These are phyloP conservation scores for Antrozous pallidus DNA, from an alignment of 2,797 vertebrate species.

Conservation along the genomic window DNA sequence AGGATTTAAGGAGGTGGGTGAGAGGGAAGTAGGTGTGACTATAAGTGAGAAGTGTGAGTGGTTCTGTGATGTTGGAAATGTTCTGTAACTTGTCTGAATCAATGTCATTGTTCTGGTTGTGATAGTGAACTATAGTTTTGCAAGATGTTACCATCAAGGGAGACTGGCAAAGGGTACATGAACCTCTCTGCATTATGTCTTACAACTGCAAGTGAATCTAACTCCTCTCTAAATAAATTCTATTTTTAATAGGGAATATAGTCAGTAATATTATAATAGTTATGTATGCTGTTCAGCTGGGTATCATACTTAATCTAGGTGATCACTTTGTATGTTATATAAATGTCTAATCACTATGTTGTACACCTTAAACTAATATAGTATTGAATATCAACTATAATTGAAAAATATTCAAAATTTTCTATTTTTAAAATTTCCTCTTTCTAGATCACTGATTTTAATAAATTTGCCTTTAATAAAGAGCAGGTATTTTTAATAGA, in stretches of 20 bases:
- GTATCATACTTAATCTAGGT: not conserved
- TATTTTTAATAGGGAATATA: not conserved
- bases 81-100: not conserved
- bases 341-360: not conserved
- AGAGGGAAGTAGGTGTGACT: not conserved
- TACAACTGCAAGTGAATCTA: not conserved
- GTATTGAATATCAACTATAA: not conserved
- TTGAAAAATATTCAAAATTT: not conserved
- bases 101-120: not conserved
- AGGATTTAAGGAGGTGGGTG: not conserved
- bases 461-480: not conserved
- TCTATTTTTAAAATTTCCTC: not conserved
- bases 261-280: not conserved
- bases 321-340: not conserved
- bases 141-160: not conserved
- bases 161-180: not conserved
- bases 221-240: not conserved
- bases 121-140: not conserved
- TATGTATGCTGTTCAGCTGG: not conserved
- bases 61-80: not conserved
- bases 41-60: fast-evolving
- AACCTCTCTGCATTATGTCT: not conserved
- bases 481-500: not conserved
- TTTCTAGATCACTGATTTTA: not conserved
- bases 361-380: not conserved